A percentile compares a stretch with the other conserved stretches of the same genome.
These are phyloP conservation scores for Argopecten irradians DNA, from an alignment of 1,140 invertebrate genomes.

Conservation along the genomic window DNA sequence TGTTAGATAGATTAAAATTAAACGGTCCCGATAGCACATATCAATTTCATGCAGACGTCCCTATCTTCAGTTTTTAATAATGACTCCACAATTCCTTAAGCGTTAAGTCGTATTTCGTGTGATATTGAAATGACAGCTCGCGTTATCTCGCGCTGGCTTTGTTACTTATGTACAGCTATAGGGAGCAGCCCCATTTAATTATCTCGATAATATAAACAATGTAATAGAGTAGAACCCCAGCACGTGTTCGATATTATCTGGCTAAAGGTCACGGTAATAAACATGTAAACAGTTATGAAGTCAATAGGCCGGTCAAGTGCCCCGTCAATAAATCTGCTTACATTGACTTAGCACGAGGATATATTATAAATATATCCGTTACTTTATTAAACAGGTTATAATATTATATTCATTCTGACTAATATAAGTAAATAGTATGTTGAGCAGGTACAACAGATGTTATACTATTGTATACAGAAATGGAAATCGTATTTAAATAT, in stretches of 20 bases:
- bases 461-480: too few relatives aligned
- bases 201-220: neutral
- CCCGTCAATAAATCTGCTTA: neutral
- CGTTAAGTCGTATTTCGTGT: neutral
- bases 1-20: slow-evolving; percentile 4
- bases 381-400: neutral
- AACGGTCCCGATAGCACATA: neutral
- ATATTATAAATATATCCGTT: neutral
- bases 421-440: neutral
- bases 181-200: neutral
- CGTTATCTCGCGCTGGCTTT: neutral
- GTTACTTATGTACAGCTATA: neutral
- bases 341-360: neutral
- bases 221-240: neutral
- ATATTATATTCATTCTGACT: neutral
- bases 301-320: neutral
- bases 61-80: slow-evolving; percentile 14
- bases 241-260: slow-evolving; percentile 1
- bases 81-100: neutral
- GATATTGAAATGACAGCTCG: neutral
- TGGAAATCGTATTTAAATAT: too few relatives aligned
- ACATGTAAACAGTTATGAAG: neutral
- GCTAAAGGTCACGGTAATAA: slow-evolving; percentile 6
- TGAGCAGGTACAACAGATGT: neutral
- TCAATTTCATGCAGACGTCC: slow-evolving; percentile 5